Conservation (phyloP, 2,888 invertebrate species). For the Netelia melanura region DNA sequence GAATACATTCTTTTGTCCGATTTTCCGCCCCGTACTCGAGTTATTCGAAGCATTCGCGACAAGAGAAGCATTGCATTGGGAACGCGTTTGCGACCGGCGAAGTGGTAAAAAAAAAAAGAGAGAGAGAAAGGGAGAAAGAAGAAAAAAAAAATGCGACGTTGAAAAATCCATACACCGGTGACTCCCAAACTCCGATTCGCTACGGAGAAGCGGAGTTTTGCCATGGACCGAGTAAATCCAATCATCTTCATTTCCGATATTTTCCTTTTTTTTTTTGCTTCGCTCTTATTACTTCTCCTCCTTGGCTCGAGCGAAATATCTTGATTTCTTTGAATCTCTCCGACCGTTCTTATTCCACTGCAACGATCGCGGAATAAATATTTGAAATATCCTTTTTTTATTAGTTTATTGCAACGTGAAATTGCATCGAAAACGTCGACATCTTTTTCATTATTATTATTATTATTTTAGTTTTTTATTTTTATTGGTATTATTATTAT, state of each 20-base stretch:
- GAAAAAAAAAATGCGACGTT: neutral
- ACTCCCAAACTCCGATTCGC: neutral
- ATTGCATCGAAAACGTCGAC: too few species aligned
- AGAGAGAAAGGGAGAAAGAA: too few species aligned
- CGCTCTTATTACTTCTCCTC: too few species aligned
- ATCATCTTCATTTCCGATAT: neutral
- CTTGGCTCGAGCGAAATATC: too few species aligned
- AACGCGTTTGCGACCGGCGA: neutral
- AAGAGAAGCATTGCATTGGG: slow-evolving; percentile 7
- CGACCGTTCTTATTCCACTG: too few species aligned
- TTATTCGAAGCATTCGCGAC: slow-evolving; percentile 22
- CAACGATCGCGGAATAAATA: neutral
- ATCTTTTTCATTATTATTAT: too few species aligned
- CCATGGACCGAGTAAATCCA: neutral
- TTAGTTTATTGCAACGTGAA: neutral
- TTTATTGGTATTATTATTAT: neutral
- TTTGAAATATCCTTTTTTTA: neutral
- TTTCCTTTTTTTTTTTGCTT: neutral
- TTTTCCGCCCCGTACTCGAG: slow-evolving; percentile 30
- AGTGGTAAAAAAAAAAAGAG: neutral
- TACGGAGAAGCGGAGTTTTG: neutral
- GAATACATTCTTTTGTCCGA: slow-evolving; percentile 43
- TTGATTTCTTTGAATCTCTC: too few species aligned
- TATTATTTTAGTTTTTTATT: neutral
- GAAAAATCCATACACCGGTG: neutral